A percentile compares a stretch with the other conserved stretches of the same genome.
Evolutionary conservation across 30 jellyfish, hydroid and myxozoan genomes (phyloP).

Genomic region (Chrysaora quinquecirrha): DNA sequence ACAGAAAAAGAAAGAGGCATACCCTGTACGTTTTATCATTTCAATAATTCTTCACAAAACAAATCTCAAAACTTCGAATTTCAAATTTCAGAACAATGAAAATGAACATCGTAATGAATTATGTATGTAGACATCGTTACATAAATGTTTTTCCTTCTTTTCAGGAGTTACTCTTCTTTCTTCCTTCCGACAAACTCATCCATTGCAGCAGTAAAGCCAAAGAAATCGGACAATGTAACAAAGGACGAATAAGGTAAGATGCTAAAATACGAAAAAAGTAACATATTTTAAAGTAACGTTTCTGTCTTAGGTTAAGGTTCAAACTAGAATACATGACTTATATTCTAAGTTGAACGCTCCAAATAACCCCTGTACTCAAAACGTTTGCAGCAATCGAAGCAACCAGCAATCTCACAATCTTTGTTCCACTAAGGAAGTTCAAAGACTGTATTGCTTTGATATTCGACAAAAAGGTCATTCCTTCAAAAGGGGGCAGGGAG

Average conservation of each 20-base stretch:
- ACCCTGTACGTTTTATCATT: too few species aligned
- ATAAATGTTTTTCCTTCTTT: too few species aligned
- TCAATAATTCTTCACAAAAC: too few species aligned
- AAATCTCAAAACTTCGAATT: too few species aligned
- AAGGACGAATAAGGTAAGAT: conserved; percentile 43
- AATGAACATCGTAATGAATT: too few species aligned
- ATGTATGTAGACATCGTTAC: too few species aligned
- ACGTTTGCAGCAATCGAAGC: not conserved
- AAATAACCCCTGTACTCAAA: not conserved
- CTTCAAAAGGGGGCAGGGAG: too few species aligned
- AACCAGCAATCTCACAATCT: not conserved
- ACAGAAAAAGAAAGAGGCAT: too few species aligned
- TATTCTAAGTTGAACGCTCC: not conserved
- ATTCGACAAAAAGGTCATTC: too few species aligned
- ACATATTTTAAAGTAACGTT: too few species aligned
- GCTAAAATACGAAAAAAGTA: conserved; percentile 28
- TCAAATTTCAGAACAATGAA: too few species aligned
- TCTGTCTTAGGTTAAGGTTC: not conserved
- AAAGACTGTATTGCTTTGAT: not conserved
- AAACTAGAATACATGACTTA: not conserved
- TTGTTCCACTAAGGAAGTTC: not conserved
- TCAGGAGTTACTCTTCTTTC: conserved; percentile 12
- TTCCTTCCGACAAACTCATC: conserved; percentile 63
- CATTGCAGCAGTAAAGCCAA: conserved; percentile 56
- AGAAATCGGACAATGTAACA: conserved; percentile 41